Evolutionary conservation across 2,797 vertebrate genomes (phyloP), one percentile per base, ranked within the genome.

Genomic region (Lycodopsis pacificus): DNA sequence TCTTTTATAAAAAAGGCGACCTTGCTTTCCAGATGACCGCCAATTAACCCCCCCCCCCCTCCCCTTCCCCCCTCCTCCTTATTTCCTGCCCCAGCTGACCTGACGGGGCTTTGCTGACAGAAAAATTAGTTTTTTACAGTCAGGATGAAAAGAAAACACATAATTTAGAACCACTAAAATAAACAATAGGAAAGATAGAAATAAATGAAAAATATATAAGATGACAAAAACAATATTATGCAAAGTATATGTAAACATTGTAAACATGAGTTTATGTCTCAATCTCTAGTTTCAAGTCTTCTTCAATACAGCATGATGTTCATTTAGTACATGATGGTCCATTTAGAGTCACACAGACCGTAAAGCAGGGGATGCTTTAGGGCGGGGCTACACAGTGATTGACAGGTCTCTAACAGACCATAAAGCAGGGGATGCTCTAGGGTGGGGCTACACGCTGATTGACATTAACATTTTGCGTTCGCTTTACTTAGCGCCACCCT

Each of bases 11-110:
- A 86, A 80, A 86, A 65, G 70, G 40, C 22, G 71, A 80, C 84
- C 87, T 92, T 90, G 88, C 93, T 93, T 90, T 90, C 90, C 90
- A 90, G 87, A 93, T 92, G 94, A 92, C 90, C 73, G 65, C 54
- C 72, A 73, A 91, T 83, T 84, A 83, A 82, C 68, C 71, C 68
- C 25, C 25, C 25, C 27, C 27, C 74, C 36, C n/a, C 22, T 62
- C 67, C 65, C 34, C n/a, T n/a, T n/a, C n/a, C n/a, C n/a, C n/a
- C n/a, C n/a, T n/a, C 25, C 40, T 25, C 10, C 3, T 32, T 27
- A 56, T 69, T 25, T 69, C 62, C 51, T 71, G 15, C n/a, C 40
- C 34, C 40, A 11, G 62, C 12, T 67, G 83, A 88, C 70, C 69
- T 20, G 64, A 66, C 9, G 4, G 19, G 36, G 32, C 44, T 76